phyloP scores from a whole-genome alignment of 1,140 invertebrate species.

The Apis mellifera region Amel_HAv3.1 CM009932.2:6203501-6204000 shows the following conservation, averaged over 20 bases:
- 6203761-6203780: no score
- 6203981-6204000: no score
- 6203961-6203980: neutral
- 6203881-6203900: no score
- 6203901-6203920: no score
- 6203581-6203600: constrained; percentile 55
- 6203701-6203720: neutral
- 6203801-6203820: no score
- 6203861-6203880: no score
- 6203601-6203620: constrained; percentile 56
- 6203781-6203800: no score
- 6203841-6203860: no score
- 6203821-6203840: no score
- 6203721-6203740: constrained; percentile 31
- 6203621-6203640: constrained; percentile 42
- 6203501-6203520: constrained; percentile 65
- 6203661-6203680: constrained; percentile 53
- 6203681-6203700: constrained; percentile 57
- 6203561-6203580: constrained; percentile 10
- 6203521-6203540: constrained; percentile 68
- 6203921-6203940: no score
- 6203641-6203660: constrained; percentile 68
- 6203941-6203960: neutral
- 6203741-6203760: no score
- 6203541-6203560: constrained; percentile 44